These are phyloP conservation scores for Aradophagus sp. DNA, from an alignment of 1,140 invertebrate species.

Conservation along the genomic window DNA sequence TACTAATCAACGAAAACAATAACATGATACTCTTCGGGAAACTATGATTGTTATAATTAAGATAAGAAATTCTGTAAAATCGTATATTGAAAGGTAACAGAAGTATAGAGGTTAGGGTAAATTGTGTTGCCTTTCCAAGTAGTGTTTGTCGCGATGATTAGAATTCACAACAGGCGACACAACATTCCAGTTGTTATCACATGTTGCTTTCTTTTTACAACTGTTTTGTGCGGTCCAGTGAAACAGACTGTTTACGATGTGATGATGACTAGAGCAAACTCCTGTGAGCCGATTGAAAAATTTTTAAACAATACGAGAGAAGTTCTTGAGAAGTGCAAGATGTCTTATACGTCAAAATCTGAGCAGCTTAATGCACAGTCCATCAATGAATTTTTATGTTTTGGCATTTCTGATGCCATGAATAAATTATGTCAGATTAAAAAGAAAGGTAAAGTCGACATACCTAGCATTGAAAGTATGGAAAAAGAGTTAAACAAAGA, in stretches of 20 bases:
- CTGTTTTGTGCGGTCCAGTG: not conserved
- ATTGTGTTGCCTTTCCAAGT: not conserved
- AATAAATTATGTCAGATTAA: not conserved
- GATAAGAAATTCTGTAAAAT: not conserved
- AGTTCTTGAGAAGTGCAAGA: not conserved
- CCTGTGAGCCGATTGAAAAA: not conserved
- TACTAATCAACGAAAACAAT: too few relatives aligned
- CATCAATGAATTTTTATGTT: not conserved
- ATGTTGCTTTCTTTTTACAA: not conserved
- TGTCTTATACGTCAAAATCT: not conserved
- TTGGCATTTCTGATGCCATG: slow-evolving; percentile 1
- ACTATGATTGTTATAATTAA: too few relatives aligned
- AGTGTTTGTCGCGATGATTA: not conserved
- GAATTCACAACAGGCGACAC: too few relatives aligned
- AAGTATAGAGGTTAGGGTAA: not conserved
- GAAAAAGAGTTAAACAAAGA: too few relatives aligned
- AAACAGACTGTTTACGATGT: not conserved
- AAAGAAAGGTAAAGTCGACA: not conserved
- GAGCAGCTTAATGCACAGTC: not conserved
- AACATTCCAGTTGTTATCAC: not conserved
- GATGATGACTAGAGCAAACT: not conserved
- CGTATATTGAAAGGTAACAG: too few relatives aligned
- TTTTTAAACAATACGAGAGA: not conserved
- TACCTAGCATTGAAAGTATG: not conserved
- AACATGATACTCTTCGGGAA: too few relatives aligned